Evolutionary conservation across 2,888 invertebrate genomes (phyloP).

Genomic region (Automeris io): DNA sequence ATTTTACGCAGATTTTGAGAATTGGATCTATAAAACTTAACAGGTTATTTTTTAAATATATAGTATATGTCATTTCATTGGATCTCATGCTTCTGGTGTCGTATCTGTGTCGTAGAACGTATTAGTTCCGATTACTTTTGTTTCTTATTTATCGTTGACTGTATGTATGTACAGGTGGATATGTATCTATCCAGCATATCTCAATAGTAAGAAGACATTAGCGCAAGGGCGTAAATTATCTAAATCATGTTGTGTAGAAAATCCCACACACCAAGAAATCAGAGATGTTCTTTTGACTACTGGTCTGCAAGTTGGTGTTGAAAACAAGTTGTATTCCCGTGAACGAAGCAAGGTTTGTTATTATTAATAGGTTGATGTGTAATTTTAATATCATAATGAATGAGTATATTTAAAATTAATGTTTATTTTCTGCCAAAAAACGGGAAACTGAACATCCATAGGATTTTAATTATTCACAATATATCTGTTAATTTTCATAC

Average conservation of each 20-base stretch:
- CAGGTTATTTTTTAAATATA: too few relatives aligned
- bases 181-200: slow-evolving; percentile 97
- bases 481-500: too few relatives aligned
- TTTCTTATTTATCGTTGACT: neutral
- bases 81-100: too few relatives aligned
- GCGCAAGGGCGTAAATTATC: slow-evolving; percentile 92
- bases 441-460: too few relatives aligned
- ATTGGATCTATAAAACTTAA: too few relatives aligned
- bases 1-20: too few relatives aligned
- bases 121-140: neutral
- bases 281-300: slow-evolving; percentile 91
- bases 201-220: slow-evolving; percentile 94
- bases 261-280: slow-evolving; percentile 97
- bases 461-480: too few relatives aligned
- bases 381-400: too few relatives aligned
- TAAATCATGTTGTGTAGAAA: slow-evolving; percentile 92
- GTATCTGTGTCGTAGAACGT: too few relatives aligned
- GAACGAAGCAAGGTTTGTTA: slow-evolving; percentile 89
- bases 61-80: too few relatives aligned
- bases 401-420: neutral
- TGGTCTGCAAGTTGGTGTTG: slow-evolving; percentile 90
- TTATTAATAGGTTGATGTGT: too few relatives aligned
- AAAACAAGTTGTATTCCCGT: slow-evolving; percentile 93
- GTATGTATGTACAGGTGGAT: slow-evolving; percentile 87
- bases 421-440: too few relatives aligned